Evolutionary conservation across 2,888 invertebrate species (phyloP).

Genomic region (Urechis unicinctus): DNA sequence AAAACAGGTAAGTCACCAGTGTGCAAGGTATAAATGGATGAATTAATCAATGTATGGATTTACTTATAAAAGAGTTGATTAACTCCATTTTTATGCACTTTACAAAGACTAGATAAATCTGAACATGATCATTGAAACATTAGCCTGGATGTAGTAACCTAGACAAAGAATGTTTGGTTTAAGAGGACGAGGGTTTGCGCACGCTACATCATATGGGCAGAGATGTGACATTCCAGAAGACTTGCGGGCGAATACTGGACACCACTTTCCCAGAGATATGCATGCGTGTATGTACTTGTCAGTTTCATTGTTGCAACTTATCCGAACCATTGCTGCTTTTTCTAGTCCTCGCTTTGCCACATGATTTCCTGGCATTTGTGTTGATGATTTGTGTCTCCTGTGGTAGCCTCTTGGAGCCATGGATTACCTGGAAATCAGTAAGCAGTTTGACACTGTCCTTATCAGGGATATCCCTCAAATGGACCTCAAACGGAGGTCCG

Average conservation of each 20-base stretch:
- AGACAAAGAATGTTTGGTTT: too few relatives aligned
- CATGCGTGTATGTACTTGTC: conserved; percentile 63
- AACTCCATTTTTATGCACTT: background rate
- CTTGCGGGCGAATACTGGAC: conserved; percentile 88
- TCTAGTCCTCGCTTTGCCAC: background rate
- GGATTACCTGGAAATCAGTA: conserved; percentile 87
- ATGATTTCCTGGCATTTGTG: background rate
- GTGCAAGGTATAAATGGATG: too few relatives aligned
- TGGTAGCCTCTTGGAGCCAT: conserved; percentile 82
- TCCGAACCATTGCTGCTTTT: background rate
- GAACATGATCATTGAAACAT: too few relatives aligned
- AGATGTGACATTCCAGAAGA: conserved; percentile 77
- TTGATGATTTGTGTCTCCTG: background rate
- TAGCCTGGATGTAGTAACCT: too few relatives aligned
- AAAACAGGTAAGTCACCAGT: conserved; percentile 15
- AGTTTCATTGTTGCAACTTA: too few relatives aligned
- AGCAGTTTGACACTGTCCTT: conserved; percentile 91
- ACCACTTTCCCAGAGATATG: conserved; percentile 85
- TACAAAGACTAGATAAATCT: too few relatives aligned
- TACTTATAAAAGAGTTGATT: background rate
- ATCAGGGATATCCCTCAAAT: conserved; percentile 83
- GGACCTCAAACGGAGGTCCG: conserved; percentile 71
- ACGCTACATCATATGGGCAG: conserved; percentile 67
- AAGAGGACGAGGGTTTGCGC: conserved; percentile 8
- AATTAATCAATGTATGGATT: too few relatives aligned